Evolutionary conservation across 2,113 vertebrate species (phyloP).

Genomic region (Fregata magnificens): DNA sequence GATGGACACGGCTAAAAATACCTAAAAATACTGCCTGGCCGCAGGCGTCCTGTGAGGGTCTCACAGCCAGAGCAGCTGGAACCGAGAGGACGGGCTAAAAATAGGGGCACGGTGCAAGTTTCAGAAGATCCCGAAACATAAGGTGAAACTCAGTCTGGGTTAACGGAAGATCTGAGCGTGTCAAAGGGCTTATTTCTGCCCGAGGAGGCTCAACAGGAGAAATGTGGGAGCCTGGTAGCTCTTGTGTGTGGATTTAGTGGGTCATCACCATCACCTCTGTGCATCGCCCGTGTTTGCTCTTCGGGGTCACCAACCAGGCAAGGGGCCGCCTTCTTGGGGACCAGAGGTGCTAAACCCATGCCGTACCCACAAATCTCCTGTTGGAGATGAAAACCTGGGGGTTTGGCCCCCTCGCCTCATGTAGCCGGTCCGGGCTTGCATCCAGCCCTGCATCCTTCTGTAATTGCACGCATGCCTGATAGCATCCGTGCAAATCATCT

Average conservation of each 20-base stretch:
- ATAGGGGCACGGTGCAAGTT: background rate
- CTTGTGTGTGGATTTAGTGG: background rate
- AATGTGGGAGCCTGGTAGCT: background rate
- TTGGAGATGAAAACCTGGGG: background rate
- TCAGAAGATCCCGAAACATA: background rate
- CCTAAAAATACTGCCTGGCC: background rate
- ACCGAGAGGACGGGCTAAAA: background rate
- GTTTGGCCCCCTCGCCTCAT: fast-evolving
- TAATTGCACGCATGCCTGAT: fast-evolving
- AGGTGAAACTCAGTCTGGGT: background rate
- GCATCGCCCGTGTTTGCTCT: fast-evolving
- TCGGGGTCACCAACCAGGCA: fast-evolving
- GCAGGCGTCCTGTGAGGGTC: background rate
- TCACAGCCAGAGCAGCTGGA: conserved; percentile 11
- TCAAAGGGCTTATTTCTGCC: background rate
- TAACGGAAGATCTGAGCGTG: background rate
- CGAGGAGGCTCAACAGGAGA: background rate
- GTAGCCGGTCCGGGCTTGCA: background rate
- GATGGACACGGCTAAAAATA: conserved; percentile 32
- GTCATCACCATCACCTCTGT: background rate
- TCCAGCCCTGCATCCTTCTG: background rate
- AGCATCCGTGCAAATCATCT: fast-evolving
- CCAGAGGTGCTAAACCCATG: background rate
- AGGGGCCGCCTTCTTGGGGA: background rate
- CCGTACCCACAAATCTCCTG: fast-evolving